Conservation (phyloP, 1,140 invertebrate species). For the Trichogramma pretiosum region DNA sequence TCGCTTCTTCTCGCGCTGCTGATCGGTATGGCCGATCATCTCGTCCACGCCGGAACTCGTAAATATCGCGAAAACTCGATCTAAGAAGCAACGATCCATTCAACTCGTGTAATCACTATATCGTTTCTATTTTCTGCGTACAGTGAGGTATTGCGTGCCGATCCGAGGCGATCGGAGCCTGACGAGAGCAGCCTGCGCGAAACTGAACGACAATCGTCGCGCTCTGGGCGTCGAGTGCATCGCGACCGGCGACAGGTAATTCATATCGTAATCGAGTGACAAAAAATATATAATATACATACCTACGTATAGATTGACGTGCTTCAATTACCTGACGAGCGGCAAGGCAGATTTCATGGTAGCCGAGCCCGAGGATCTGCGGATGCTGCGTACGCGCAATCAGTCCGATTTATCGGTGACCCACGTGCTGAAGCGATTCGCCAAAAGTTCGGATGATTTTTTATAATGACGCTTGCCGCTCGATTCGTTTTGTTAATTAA, state of each 20-base stretch:
- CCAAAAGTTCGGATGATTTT: not conserved
- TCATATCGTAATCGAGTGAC: too few relatives aligned
- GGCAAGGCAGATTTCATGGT: conserved; percentile 71
- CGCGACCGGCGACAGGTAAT: conserved; percentile 54
- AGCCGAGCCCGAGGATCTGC: conserved; percentile 69
- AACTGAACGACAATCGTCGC: conserved; percentile 20
- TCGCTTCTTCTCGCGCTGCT: too few relatives aligned
- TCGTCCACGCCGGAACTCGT: not conserved
- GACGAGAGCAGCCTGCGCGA: not conserved
- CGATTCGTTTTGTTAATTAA: not conserved
- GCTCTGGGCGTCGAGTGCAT: conserved; percentile 59
- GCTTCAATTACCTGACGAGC: conserved; percentile 60
- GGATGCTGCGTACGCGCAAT: conserved; percentile 39
- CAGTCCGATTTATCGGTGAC: conserved; percentile 26
- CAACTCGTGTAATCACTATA: too few relatives aligned
- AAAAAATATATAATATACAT: not conserved
- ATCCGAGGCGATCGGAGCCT: too few relatives aligned
- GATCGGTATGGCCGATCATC: not conserved
- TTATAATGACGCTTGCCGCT: not conserved
- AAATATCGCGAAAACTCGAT: too few relatives aligned
- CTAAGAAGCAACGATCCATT: too few relatives aligned
- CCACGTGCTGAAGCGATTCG: not conserved
- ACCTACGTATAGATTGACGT: conserved; percentile 30
- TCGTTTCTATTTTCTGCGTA: too few relatives aligned
- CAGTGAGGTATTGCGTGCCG: not conserved